Percentiles rank a stretch among this genome's conserved stretches.
Evolutionary conservation across 2,797 vertebrate genomes (phyloP).

Genomic region (Sebastes matsubarae): DNA sequence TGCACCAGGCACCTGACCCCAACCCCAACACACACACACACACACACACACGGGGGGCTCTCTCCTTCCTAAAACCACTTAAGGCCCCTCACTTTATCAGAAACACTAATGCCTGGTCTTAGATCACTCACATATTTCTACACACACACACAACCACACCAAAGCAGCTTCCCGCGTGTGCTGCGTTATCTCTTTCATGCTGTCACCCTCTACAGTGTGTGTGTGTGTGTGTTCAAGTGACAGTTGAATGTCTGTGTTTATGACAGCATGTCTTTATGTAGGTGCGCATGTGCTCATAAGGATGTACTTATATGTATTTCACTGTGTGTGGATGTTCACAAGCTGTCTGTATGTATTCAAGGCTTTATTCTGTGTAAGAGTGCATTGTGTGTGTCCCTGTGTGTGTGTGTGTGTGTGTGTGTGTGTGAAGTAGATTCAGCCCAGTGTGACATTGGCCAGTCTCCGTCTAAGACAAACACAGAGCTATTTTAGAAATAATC

Average conservation of each 20-base stretch:
- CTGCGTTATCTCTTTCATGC: conserved; percentile 61
- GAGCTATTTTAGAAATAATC: conserved; percentile 73
- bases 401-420: conserved; percentile 23
- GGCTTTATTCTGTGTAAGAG: conserved; percentile 1
- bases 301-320: conserved; percentile 25
- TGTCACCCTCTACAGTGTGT: conserved; percentile 38
- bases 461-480: conserved; percentile 73
- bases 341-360: conserved; percentile 40
- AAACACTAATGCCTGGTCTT: conserved; percentile 68
- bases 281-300: conserved; percentile 20
- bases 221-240: conserved; percentile 24
- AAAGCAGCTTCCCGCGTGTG: conserved; percentile 44
- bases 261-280: conserved; percentile 23
- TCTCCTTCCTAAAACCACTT: conserved; percentile 71
- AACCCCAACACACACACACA: conserved; percentile 40
- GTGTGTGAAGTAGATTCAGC: conserved; percentile 46
- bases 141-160: conserved; percentile 11
- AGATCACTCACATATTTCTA: conserved; percentile 65
- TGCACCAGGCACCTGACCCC: conserved; percentile 75
- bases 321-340: conserved; percentile 42
- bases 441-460: conserved; percentile 67
- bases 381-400: neutral
- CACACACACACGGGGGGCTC: conserved; percentile 22
- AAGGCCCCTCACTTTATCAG: conserved; percentile 73
- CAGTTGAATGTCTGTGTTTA: conserved; percentile 15